Conservation (phyloP, 2,113 vertebrate species). For the Engraulis encrasicolus region DNA sequence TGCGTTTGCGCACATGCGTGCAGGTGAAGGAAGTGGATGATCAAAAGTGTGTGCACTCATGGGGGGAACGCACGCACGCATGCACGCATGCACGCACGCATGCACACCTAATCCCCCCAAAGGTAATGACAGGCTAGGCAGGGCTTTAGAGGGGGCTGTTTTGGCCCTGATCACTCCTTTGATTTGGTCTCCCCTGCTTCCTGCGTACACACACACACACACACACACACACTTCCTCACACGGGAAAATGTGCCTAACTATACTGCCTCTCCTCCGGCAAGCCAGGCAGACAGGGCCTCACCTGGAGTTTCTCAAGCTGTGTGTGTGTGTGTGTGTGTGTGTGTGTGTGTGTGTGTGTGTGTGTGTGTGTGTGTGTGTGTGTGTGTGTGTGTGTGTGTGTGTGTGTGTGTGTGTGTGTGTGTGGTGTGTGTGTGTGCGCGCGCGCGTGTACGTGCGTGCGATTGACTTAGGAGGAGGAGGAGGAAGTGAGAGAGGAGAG, state of each 20-base stretch:
- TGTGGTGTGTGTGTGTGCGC: no score
- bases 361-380: not conserved
- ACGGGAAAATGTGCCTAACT: no score
- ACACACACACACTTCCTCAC: no score
- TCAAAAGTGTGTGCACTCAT: no score
- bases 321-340: not conserved
- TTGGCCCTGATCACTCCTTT: slow-evolving; percentile 3
- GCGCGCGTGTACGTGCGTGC: not conserved
- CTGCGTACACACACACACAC: not conserved
- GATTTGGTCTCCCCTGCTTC: not conserved
- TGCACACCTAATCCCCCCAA: not conserved
- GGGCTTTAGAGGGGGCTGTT: not conserved
- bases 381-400: not conserved
- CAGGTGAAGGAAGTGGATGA: no score
- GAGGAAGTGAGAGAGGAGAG: not conserved
- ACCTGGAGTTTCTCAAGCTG: not conserved
- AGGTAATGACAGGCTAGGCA: slow-evolving; percentile 4
- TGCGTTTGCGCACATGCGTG: not conserved
- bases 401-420: not conserved
- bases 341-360: not conserved
- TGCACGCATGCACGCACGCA: not conserved
- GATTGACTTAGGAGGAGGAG: not conserved
- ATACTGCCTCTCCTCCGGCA: no score
- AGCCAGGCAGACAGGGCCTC: no score
- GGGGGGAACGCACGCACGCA: not conserved